Base-by-base conservation (phyloP, 37 sponge, comb jelly and placozoan genomes). In the Cliona cf. orientalis region DNA sequence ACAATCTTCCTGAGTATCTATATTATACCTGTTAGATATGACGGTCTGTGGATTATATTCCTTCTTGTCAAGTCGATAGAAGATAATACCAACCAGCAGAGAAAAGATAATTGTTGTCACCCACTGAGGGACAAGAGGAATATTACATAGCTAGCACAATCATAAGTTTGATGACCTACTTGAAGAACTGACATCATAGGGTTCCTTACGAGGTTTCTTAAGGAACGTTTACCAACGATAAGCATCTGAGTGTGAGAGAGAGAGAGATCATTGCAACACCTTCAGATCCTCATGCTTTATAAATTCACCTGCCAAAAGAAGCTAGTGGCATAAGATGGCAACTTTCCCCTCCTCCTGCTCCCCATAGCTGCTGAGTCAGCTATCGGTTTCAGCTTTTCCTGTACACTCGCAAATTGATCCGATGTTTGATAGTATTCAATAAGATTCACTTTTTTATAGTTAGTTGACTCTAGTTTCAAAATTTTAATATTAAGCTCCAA, bases 251-350 rank as follows among this genome's bases (percentile, higher is more conserved):
- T 25, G n/a, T n/a, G n/a, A n/a, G n/a, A n/a, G 36, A n/a, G n/a
- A n/a, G n/a, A n/a, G n/a, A n/a, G n/a, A n/a, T n/a, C n/a, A n/a
- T n/a, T n/a, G n/a, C n/a, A n/a, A n/a, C n/a, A n/a, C n/a, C n/a
- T n/a, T n/a, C n/a, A n/a, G n/a, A n/a, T 49, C 11, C 55, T 19
- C 55, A 49, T 17, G 14, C 11, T 49, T 11, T 17, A 49, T 11
- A 49, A 29, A 19, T 17, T 23, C 6, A 90, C 86, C 91, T 91
- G 87, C 91, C 91, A 91, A 26, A 81, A 41, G 49, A 86, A 69
- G 66, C 28, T 72, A 3, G 82, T 91, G 37, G 66, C 74, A 61
- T 86, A 91, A 1, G n/a, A n/a, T n/a, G n/a, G n/a, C n/a, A n/a
- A n/a, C n/a, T n/a, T n/a, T n/a, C n/a, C n/a, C n/a, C n/a, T n/a